Base-by-base conservation (phyloP, 2,888 invertebrate species). In the Ophion costatus region DNA sequence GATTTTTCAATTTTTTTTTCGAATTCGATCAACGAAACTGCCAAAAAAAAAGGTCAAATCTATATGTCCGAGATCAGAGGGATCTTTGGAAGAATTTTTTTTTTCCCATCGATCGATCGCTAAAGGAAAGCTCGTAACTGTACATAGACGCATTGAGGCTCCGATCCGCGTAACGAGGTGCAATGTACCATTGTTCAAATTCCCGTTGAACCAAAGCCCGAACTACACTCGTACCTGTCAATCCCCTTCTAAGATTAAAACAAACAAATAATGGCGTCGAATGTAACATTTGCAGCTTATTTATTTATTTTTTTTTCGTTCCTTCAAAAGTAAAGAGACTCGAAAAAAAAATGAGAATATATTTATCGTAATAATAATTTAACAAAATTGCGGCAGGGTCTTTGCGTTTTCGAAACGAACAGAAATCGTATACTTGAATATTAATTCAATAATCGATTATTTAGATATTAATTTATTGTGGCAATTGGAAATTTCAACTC, bases 151-250 rank as follows among this genome's bases (percentile, higher is more conserved):
- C 57, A 64, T 81, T 82, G 79, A 84, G 56, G 82, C 82, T 82
- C 82, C 29, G 4, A 29, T 29, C 4, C 29, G 45, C 10, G 45
- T 14, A 45, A 20, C 22, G 42, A 51, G 70, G 51, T 75, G 29
- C 51, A 14, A 69, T 51, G 51, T 64, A 76, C 75, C 59, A 76
- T 80, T 63, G 80, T 80, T 85, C 24, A 74, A 85, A 83, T 80
- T 86, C 80, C 85, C 85, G 85, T 86, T 86, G 74, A 78, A 67
- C 81, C 85, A 83, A 86, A 81, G 83, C 81, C 83, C 73, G 63
- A 75, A 78, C 77, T 80, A 83, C 63, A 70, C 67, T 70, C 83
- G 78, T 83, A 85, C 83, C 74, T 77, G 85, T 59, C 57, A n/a
- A 38, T 42, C n/a, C 24, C 22, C 20, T 6, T 67, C 42, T 9